These are phyloP conservation scores for Volucella inanis DNA, from an alignment of 2,888 invertebrate species.

Conservation along the genomic window DNA sequence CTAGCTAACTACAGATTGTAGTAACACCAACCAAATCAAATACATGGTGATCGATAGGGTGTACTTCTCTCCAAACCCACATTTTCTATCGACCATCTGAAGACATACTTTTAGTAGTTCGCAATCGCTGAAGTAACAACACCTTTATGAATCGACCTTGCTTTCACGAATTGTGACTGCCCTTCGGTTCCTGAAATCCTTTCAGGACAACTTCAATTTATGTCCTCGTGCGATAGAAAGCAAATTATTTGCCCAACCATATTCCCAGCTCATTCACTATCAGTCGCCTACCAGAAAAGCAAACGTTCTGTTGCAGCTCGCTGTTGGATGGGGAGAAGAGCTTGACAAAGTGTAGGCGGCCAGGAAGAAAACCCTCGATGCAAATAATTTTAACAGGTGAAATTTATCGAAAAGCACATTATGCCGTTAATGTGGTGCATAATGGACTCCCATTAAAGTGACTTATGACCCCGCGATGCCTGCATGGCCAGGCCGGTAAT, in stretches of 20 bases:
- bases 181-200: no score
- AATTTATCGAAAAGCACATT: conserved; percentile 73
- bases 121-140: no score
- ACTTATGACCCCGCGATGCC: conserved; percentile 60
- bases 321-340: no score
- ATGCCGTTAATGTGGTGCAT: conserved; percentile 70
- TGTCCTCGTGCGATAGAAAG: conserved; percentile 23
- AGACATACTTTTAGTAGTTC: no score
- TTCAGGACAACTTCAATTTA: no score
- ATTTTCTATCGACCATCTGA: no score
- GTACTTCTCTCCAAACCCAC: no score
- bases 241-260: conserved; percentile 25
- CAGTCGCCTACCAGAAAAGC: neutral
- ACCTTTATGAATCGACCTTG: no score
- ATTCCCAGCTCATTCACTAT: conserved; percentile 27
- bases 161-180: no score
- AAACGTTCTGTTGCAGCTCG: neutral
- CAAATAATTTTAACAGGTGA: conserved; percentile 68
- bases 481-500: conserved; percentile 36
- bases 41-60: no score
- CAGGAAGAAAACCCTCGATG: conserved; percentile 33
- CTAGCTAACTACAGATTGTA: no score
- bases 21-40: no score
- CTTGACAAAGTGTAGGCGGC: neutral
- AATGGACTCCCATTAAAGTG: conserved; percentile 73